phyloP scores from a whole-genome alignment of 2,797 vertebrate species.

The Holocentrus rufus region DNA sequence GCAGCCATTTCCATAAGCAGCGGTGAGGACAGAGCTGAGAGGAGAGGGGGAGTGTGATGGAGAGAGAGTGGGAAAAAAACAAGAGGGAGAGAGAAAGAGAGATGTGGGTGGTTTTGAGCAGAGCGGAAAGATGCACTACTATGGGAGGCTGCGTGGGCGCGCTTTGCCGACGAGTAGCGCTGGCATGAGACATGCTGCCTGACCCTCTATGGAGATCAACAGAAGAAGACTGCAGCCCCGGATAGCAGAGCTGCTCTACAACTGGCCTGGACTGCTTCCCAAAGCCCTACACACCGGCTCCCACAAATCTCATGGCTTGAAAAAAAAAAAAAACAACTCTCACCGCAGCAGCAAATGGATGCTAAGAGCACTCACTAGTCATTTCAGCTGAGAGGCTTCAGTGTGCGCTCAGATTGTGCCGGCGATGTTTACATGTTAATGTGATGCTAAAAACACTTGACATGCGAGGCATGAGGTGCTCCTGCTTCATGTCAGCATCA shows the following conservation, averaged over 20 bases:
- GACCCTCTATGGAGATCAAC: conserved; percentile 33
- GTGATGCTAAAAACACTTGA: conserved; percentile 26
- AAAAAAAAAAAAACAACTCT: conserved; percentile 4
- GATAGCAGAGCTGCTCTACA: conserved; percentile 42
- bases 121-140: conserved; percentile 47
- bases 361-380: conserved; percentile 41
- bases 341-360: conserved; percentile 11
- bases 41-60: conserved; percentile 2
- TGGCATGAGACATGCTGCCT: conserved; percentile 13
- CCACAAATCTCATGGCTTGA: conserved; percentile 13
- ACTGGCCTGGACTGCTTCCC: conserved; percentile 31
- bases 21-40: conserved; percentile 37
- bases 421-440: conserved; percentile 17
- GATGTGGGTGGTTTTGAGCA: conserved; percentile 43
- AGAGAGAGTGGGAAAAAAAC: background rate
- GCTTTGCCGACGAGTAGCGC: conserved; percentile 6
- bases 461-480: background rate
- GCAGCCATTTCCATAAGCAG: conserved; percentile 30
- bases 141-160: conserved; percentile 44
- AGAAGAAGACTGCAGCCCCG: conserved; percentile 15
- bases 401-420: background rate
- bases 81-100: background rate
- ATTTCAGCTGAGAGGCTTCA: conserved; percentile 12
- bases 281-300: conserved; percentile 12
- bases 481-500: conserved; percentile 3